Conservation (phyloP, 2,797 vertebrate genomes). For the Synaphobranchus kaupii region DNA sequence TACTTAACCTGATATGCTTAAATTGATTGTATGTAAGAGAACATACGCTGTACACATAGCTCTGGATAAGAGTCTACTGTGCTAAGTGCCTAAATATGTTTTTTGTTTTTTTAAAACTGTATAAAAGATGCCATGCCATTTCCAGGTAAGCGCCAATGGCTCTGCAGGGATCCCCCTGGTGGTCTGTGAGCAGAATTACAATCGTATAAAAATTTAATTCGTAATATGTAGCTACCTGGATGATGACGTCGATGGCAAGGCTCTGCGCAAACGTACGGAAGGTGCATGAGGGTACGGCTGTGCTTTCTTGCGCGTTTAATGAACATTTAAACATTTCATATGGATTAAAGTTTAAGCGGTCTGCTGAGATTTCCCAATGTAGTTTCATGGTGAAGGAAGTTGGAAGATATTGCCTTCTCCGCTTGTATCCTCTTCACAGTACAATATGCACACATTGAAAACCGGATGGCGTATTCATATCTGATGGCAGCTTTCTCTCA, state of each 20-base stretch:
- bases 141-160: neutral
- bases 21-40: too few species aligned
- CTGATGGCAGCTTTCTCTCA: constrained; percentile 12
- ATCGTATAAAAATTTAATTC: neutral
- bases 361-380: neutral
- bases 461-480: constrained; percentile 23
- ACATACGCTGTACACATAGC: too few species aligned
- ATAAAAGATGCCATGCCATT: too few species aligned
- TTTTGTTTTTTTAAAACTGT: too few species aligned
- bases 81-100: too few species aligned
- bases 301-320: neutral
- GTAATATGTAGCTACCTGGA: neutral
- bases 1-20: too few species aligned
- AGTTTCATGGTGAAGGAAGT: neutral
- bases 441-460: neutral
- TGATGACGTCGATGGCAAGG: neutral
- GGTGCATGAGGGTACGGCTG: neutral
- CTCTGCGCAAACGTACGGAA: neutral
- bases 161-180: neutral
- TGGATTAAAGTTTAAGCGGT: neutral
- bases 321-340: neutral
- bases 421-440: constrained; percentile 15
- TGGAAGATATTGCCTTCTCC: constrained; percentile 28
- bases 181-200: neutral
- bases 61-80: too few species aligned